These are phyloP conservation scores for Sarcophaga caerulescens DNA, from an alignment of 2,888 invertebrate species.

Conservation along the genomic window DNA sequence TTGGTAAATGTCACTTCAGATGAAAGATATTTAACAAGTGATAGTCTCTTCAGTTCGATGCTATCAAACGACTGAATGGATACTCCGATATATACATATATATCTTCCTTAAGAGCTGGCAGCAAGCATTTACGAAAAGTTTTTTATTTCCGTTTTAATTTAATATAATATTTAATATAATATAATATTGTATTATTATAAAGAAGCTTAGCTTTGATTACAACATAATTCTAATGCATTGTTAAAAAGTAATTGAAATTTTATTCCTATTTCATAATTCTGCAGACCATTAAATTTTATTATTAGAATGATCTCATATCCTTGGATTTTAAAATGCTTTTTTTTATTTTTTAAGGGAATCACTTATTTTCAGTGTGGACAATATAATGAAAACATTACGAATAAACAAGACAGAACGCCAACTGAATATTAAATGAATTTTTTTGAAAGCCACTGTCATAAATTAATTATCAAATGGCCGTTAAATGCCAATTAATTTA, in stretches of 20 bases:
- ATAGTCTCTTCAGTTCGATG: too few relatives aligned
- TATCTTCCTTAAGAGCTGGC: too few relatives aligned
- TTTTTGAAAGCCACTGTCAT: neutral
- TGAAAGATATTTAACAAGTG: too few relatives aligned
- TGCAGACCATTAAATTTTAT: neutral
- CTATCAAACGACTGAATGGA: too few relatives aligned
- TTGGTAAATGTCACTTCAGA: too few relatives aligned
- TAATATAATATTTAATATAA: too few relatives aligned
- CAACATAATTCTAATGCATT: too few relatives aligned
- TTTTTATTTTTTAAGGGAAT: neutral
- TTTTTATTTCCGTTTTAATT: too few relatives aligned
- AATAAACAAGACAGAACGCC: neutral
- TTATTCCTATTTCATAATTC: neutral
- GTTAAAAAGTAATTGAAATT: neutral
- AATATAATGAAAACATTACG: neutral
- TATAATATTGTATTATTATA: too few relatives aligned
- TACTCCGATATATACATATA: too few relatives aligned
- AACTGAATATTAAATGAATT: slow-evolving; percentile 25
- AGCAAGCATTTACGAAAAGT: too few relatives aligned
- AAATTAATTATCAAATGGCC: slow-evolving; percentile 48
- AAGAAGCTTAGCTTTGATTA: too few relatives aligned
- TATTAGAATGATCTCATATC: slow-evolving; percentile 43
- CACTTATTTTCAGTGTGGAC: neutral
- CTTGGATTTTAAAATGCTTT: neutral
- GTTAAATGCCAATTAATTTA: slow-evolving; percentile 65